Percentiles rank a stretch among this genome's conserved stretches.
Conservation (phyloP, 2,797 vertebrate species). For the Argyrosomus regius region DNA sequence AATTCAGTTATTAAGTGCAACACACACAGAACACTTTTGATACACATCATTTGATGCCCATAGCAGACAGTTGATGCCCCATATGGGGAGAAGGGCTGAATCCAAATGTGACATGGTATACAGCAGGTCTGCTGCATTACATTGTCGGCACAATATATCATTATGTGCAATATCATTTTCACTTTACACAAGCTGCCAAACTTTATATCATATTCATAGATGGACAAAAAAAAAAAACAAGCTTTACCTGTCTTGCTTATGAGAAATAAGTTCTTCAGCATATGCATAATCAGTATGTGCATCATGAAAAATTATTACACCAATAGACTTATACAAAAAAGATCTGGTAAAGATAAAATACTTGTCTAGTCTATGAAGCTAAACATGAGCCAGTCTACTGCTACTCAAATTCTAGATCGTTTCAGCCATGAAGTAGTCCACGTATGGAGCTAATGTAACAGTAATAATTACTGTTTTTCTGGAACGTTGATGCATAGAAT, state of each 20-base stretch:
- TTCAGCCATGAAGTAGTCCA: too few species aligned
- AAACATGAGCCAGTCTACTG: too few species aligned
- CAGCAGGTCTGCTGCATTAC: background rate
- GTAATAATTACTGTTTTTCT: too few species aligned
- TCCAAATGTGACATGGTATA: background rate
- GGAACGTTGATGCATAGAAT: too few species aligned
- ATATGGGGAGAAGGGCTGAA: background rate
- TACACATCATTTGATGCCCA: background rate
- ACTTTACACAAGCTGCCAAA: background rate
- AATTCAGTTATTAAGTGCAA: constrained; percentile 2
- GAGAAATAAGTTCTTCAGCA: background rate
- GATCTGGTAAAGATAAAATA: too few species aligned
- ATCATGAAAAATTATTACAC: background rate
- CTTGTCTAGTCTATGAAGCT: too few species aligned
- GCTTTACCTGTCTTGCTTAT: background rate
- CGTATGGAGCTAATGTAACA: too few species aligned
- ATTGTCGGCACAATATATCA: background rate
- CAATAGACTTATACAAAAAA: background rate
- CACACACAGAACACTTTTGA: background rate
- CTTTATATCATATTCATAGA: background rate
- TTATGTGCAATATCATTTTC: background rate
- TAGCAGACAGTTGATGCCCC: background rate
- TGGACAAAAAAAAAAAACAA: background rate
- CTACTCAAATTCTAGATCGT: too few species aligned
- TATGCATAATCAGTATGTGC: background rate